These are phyloP conservation scores for Rhynchotus rufescens DNA, from an alignment of 2,797 vertebrate genomes.

Conservation along the genomic window DNA sequence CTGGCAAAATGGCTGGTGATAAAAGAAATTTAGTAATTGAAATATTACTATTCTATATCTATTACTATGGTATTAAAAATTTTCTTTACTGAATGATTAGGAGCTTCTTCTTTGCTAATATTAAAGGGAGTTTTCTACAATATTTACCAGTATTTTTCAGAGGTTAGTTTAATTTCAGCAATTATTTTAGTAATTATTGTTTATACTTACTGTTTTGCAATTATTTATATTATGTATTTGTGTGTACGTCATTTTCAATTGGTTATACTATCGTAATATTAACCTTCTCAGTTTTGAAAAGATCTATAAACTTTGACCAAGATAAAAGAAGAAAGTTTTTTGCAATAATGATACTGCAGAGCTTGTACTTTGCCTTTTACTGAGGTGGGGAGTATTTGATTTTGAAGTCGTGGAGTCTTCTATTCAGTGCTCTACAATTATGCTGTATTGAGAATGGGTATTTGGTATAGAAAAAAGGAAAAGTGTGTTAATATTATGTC, in stretches of 20 bases:
- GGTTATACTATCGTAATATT: background rate
- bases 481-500: background rate
- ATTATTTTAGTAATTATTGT: too few species aligned
- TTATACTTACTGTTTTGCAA: rapidly evolving
- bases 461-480: background rate
- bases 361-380: background rate
- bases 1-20: background rate
- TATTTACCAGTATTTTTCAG: background rate
- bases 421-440: background rate
- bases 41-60: too few species aligned
- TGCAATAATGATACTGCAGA: background rate
- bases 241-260: background rate
- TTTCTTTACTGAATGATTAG: background rate
- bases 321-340: background rate
- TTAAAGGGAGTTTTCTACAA: background rate
- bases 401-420: background rate
- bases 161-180: background rate
- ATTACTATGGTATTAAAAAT: background rate
- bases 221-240: background rate
- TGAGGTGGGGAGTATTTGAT: background rate
- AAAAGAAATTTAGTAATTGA: background rate
- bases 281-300: background rate
- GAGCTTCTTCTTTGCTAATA: background rate
- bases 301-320: background rate
- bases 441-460: background rate